phyloP scores from a whole-genome alignment of 2,888 invertebrate genomes.

The Cantharis rustica region DNA sequence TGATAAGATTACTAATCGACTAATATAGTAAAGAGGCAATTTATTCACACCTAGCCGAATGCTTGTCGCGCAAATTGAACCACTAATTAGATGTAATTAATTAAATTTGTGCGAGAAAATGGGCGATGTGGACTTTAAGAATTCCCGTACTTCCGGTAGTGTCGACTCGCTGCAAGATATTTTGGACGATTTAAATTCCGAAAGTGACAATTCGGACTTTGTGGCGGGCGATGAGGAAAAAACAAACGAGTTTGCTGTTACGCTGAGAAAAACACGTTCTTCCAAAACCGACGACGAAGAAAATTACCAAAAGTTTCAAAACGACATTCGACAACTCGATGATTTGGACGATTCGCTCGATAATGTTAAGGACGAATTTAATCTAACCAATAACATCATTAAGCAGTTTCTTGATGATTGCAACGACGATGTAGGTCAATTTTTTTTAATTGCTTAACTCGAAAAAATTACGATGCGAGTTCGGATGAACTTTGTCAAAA shows the following conservation, averaged over 20 bases:
- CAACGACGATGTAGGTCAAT: slow-evolving; percentile 46
- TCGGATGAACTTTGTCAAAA: not conserved
- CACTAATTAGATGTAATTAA: not conserved
- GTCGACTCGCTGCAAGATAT: slow-evolving; percentile 36
- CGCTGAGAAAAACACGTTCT: not conserved
- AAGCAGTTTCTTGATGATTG: slow-evolving; percentile 46
- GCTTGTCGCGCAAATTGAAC: not conserved
- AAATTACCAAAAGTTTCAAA: not conserved
- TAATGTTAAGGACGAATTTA: not conserved
- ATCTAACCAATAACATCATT: slow-evolving; percentile 40
- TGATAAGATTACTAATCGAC: not conserved
- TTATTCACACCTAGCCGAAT: not conserved
- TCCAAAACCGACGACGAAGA: not conserved
- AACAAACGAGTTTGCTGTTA: not conserved
- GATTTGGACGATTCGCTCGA: not conserved
- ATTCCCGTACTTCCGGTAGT: slow-evolving; percentile 25
- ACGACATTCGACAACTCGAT: not conserved
- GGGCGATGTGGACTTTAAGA: slow-evolving; percentile 12
- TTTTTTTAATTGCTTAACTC: slow-evolving; percentile 5
- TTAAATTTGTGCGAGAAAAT: slow-evolving; percentile 7
- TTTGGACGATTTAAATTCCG: slow-evolving; percentile 34
- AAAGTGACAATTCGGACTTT: slow-evolving; percentile 6
- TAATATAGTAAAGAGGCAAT: not conserved
- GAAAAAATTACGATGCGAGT: not conserved
- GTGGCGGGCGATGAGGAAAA: not conserved